Base-by-base conservation (phyloP, 1,140 invertebrate species). In the Platorchestia sp. region DNA sequence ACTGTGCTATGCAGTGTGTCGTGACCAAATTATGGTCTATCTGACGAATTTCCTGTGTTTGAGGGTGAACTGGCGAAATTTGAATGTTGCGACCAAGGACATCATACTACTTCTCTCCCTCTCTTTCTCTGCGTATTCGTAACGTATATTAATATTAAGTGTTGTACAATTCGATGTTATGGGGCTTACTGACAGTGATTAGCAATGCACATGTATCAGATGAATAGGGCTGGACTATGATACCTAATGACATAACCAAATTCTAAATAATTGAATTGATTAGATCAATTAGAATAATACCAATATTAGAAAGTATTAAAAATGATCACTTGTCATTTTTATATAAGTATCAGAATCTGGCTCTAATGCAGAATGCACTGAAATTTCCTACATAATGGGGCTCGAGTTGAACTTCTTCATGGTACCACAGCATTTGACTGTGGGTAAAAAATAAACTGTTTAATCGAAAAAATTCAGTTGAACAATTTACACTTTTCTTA, bases 51-150 rank as follows among this genome's bases (percentile, higher is more conserved):
- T 42, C 27, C 36, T 89, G 87, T 89, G 87, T 42, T 89, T 89
- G 59, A 89, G 87, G 87, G 87, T 89, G 87, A 89, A 89, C 87
- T 89, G 87, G 87, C 27, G 42, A 42, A 44, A 44, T 89, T 14
- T 5, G 10, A 89, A 89, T 75, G 87, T 89, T 89, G 3, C 87
- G 16, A 44, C 87, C 36, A 43, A 44, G 87, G 87, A 89, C 87
- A 89, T 42, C 59, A 75, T 36, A 36, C 59, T 75, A 75, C 59
- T 75, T 19, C 47, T 51, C 36, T 86, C 36, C 36, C 41, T 86
- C 87, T 42, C 87, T 89, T 36, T 44, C 87, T 89, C 87, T 44
- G 43, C n/a, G 43, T 89, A 42, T 36, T 89, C 87, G 87, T 89
- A 89, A 89, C 36, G 87, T 89, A 89, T 89, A 89, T 42, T 42